Base-by-base conservation (phyloP, 2,113 vertebrate genomes). In the Bufo bufo region DNA sequence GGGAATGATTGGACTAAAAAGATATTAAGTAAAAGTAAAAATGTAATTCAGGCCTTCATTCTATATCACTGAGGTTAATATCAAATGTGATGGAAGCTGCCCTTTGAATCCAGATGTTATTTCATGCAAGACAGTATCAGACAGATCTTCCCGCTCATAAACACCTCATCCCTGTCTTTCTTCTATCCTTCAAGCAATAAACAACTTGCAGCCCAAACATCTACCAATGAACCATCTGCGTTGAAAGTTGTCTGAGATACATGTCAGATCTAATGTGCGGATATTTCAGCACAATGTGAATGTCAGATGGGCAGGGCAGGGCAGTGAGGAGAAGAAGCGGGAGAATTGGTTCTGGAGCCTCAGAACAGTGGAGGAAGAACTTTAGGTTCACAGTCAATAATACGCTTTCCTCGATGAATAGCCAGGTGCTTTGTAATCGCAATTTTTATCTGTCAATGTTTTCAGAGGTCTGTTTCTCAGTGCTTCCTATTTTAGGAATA, bases 371-470 rank as follows among this genome's bases (percentile, higher is more conserved):
- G 65, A 56, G 49, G 54, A 19, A 20, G 6, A 84, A 84, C 19
- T 50, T 50, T 3, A 52, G 63, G 20, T 50, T 84, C 54, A 4
- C 49, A 54, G 33, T 72, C 20, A 65, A 84, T 84, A 72, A 84
- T 52, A n/a, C 82, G 56, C 65, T 84, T 72, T 84, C 66, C 47
- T 43, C n/a, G 2, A 72, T 43, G 65, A 71, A 84, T 72, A 84
- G 50, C 50, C 58, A 20, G 19, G 43, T 43, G 52, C 33, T 6
- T 66, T 54, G 23, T 56, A 84, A 84, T 84, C 71, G 63, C 82
- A 84, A 84, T 72, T 84, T 50, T 84, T 84, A 84, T 84, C 82
- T 72, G 82, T 72, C 14, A 71, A 84, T 72, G 82, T 65, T 72
- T 84, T 84, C 58, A 84, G 33, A 72, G 56, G 19, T 65, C 71